Evolutionary conservation across 2,113 vertebrate species (phyloP), one percentile per base, ranked within the genome.

Genomic region (Ptilorrhoa leucosticta): DNA sequence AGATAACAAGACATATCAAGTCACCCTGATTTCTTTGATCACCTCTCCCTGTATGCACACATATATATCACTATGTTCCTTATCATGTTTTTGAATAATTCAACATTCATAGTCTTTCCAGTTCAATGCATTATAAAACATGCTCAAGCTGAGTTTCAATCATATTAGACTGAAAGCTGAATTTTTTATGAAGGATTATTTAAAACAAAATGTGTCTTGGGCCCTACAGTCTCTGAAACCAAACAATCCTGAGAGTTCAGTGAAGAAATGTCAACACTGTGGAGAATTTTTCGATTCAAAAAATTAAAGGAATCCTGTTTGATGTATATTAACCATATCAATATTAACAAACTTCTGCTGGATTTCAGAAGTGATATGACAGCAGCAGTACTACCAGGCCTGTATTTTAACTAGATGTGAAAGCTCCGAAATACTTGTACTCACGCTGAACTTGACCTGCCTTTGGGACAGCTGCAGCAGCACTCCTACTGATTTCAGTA

Each of bases 131-230:
- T 98, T 98, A 98, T 98, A 98, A 98, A 98, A 97, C 97, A 98
- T 92, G 97, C 93, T 97, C 95, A 97, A 98, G 92, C 97, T 96
- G 97, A 97, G 97, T 98, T 98, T 98, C 98, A 98, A 98, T 98
- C 98, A 98, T 97, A 98, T 98, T 98, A 98, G 97, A 98, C 96
- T 93, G 96, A 97, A 98, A 97, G 92, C 77, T 98, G 97, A 98
- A 98, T 98, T 98, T 98, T 98, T 98, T 97, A 98, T 98, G 97
- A 98, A 98, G 97, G 97, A 98, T 98, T 98, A 98, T 98, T 98
- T 98, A 98, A 98, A 98, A 98, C 95, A 98, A 97, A 98, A 98
- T 98, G 96, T 61, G 81, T 98, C 98, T 97, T 97, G 95, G 96
- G 97, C 89, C 95, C 93, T 96, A 98, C 94, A 97, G 96, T 97